phyloP scores from a whole-genome alignment of 1,140 invertebrate genomes.

The Cydia amplana region DNA sequence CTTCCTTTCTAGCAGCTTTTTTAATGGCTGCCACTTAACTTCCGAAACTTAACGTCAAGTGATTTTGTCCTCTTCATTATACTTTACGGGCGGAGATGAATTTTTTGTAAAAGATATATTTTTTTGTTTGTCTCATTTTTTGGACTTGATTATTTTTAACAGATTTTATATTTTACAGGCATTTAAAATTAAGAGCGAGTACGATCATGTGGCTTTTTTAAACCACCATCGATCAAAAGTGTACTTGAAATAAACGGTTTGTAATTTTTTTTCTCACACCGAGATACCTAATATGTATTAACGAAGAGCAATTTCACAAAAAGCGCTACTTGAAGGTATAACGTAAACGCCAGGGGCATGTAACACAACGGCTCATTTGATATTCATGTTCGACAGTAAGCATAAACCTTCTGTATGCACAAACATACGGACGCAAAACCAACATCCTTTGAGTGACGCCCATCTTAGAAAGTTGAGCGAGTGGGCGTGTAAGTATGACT shows the following conservation, averaged over 20 bases:
- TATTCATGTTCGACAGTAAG: constrained; percentile 15
- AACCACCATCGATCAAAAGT: too few relatives aligned
- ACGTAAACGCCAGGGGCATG: constrained; percentile 11
- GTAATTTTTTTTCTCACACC: not conserved
- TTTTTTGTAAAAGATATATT: constrained; percentile 13
- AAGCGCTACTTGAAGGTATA: not conserved
- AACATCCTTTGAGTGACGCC: constrained; percentile 32
- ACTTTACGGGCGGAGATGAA: constrained; percentile 7
- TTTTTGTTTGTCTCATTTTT: not conserved
- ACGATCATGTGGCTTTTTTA: too few relatives aligned
- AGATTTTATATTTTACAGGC: too few relatives aligned
- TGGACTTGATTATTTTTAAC: not conserved
- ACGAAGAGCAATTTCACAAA: not conserved
- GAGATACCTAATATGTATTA: not conserved
- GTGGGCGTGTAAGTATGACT: constrained; percentile 42
- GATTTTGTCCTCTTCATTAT: constrained; percentile 27
- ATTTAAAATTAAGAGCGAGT: too few relatives aligned
- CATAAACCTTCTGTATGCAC: constrained; percentile 30
- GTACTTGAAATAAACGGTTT: too few relatives aligned
- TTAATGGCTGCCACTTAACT: constrained; percentile 28
- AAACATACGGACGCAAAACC: constrained; percentile 28
- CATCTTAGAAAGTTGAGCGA: constrained; percentile 38
- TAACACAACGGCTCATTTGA: constrained; percentile 28
- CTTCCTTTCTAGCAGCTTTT: constrained; percentile 23
- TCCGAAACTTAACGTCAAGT: constrained; percentile 27